Conservation (phyloP, 2,797 vertebrate species). For the Trachurus trachurus region DNA sequence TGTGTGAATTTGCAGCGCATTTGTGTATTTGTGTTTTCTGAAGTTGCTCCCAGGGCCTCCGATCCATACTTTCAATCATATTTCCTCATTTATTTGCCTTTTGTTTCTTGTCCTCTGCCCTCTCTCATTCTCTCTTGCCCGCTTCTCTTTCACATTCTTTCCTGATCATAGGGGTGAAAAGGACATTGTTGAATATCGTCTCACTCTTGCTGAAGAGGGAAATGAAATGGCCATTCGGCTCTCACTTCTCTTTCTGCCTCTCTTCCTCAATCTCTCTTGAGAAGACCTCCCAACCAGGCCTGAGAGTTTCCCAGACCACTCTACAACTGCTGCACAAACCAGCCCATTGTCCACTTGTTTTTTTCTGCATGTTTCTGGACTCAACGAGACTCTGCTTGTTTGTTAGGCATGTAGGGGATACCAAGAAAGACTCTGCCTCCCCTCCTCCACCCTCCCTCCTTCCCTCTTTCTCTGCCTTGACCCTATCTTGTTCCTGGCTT, state of each 20-base stretch:
- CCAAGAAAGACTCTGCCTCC: conserved; percentile 45
- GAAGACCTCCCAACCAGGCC: conserved; percentile 77
- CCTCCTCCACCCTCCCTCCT: not conserved
- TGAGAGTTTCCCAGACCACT: conserved; percentile 83
- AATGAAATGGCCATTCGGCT: conserved; percentile 53
- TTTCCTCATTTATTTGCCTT: conserved; percentile 41
- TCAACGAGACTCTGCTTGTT: conserved; percentile 64
- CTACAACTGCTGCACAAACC: conserved; percentile 72
- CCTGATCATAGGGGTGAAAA: conserved; percentile 71
- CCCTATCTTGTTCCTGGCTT: conserved; percentile 54
- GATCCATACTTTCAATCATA: conserved; percentile 6
- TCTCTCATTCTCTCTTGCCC: conserved; percentile 12
- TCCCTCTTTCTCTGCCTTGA: conserved; percentile 46
- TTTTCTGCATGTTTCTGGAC: conserved; percentile 53
- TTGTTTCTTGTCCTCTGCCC: not conserved
- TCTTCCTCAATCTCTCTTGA: conserved; percentile 57
- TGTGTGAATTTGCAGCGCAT: no score
- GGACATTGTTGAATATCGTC: conserved; percentile 73
- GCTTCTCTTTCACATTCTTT: not conserved
- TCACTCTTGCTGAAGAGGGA: conserved; percentile 45
- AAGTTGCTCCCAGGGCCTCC: no score
- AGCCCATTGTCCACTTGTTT: conserved; percentile 75
- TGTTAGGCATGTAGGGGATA: conserved; percentile 58
- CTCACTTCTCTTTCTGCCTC: conserved; percentile 46
- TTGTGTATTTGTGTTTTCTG: no score